phyloP scores from a whole-genome alignment of 1,140 invertebrate genomes.

The Drosophila micromelanica region DNA sequence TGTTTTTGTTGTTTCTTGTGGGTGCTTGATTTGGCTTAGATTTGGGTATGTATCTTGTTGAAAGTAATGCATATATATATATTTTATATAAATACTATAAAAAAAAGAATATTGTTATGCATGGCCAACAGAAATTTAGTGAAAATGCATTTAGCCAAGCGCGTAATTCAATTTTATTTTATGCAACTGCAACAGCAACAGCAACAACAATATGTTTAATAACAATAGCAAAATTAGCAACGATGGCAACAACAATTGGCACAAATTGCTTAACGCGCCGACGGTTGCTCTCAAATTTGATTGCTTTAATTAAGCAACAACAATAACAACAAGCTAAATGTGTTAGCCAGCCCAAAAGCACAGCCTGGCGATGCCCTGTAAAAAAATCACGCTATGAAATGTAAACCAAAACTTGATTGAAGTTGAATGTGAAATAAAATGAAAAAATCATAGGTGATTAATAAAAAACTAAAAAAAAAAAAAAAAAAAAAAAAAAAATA shows the following conservation, averaged over 20 bases:
- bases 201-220: constrained; percentile 24
- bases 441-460: no score
- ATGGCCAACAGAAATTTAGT: constrained; percentile 65
- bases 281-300: constrained; percentile 60
- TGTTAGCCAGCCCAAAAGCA: background rate
- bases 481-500: background rate
- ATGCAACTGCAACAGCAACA: constrained; percentile 33
- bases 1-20: constrained; percentile 7
- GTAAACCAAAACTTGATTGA: background rate
- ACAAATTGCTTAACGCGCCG: constrained; percentile 59
- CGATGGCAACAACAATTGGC: constrained; percentile 62
- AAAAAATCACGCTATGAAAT: constrained; percentile 31
- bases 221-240: constrained; percentile 43
- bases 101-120: constrained; percentile 39
- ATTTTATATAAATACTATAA: constrained; percentile 2
- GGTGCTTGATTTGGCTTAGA: constrained; percentile 15
- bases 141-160: constrained; percentile 78
- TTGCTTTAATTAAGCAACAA: constrained; percentile 74
- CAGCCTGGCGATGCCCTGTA: constrained; percentile 1
- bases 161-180: constrained; percentile 78
- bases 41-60: constrained; percentile 32
- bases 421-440: background rate
- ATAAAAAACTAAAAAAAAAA: background rate
- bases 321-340: no score
- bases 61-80: constrained; percentile 6